Base-by-base conservation (phyloP, 2,113 vertebrate species). In the Eleginops maclovinus region DNA sequence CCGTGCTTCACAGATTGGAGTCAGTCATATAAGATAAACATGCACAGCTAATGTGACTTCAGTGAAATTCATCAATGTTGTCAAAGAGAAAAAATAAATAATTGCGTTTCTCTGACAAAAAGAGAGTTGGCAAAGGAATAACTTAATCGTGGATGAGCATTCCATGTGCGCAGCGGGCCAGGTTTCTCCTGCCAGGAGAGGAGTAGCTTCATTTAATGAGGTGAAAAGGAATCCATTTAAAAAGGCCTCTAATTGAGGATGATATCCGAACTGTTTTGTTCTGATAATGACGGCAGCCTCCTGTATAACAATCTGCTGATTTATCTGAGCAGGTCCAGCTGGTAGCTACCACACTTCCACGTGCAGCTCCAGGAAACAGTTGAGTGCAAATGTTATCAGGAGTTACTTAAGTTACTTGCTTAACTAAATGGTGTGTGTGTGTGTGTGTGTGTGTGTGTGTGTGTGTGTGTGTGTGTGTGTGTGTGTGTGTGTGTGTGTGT, bases 181-280 rank as follows among this genome's bases (percentile, higher is more conserved):
- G 84, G 41, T 64, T 68, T 36, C 51, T 72, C 73, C 72, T 31
- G 31, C 31, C 58, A 76, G 40, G 66, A 63, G 62, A 86, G 51
- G 26, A 24, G 78, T 51, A 83, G 46, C 80, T 79, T 80, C 49
- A 75, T 73, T 56, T 76, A 90, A 88, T 70, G 66, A 78, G 66
- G 68, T 58, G 54, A 70, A 72, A 84, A 79, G 50, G 51, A 53
- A 31, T 58, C 19, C 22, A 46, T 66, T 68, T 44, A 55, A 28
- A 54, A 63, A 85, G 77, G 73, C 75, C 68, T 69, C 69, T 74
- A 80, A 71, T 85, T 80, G 77, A 74, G 69, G 31, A 75, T 73
- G 75, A 82, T 72, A 83, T 47, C 75, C 68, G 67, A 83, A 77
- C 66, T 77, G 82, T 73, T 89, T 93, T 44, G 60, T 66, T 51